A percentile compares a stretch with the other conserved stretches of the same genome.
Evolutionary conservation across 2,888 invertebrate genomes (phyloP).

Genomic region (Ptilodon capucinus): DNA sequence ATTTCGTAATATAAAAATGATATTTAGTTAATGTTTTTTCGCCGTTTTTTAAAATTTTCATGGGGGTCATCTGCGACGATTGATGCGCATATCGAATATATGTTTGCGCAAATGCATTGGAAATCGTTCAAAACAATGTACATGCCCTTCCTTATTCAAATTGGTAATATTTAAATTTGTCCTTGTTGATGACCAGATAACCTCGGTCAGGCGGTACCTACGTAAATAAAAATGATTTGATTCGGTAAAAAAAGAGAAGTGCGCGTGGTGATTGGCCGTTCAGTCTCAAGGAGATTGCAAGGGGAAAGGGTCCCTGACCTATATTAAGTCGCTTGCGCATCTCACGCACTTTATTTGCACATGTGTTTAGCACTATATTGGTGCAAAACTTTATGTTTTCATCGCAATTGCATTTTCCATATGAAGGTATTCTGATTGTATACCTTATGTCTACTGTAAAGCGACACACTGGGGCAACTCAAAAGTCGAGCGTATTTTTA

Average conservation of each 20-base stretch:
- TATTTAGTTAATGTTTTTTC: neutral
- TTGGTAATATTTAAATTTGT: conserved; percentile 55
- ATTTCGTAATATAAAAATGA: no score
- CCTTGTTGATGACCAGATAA: conserved; percentile 73
- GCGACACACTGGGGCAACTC: no score
- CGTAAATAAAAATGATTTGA: conserved; percentile 80
- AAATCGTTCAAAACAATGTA: conserved; percentile 22
- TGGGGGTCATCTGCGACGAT: neutral
- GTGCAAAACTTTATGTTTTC: neutral
- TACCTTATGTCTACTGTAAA: no score
- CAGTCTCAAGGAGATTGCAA: conserved; percentile 75
- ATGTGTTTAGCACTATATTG: conserved; percentile 36
- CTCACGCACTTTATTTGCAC: conserved; percentile 37
- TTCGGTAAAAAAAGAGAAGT: conserved; percentile 69
- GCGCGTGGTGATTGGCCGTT: conserved; percentile 74
- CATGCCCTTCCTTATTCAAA: conserved; percentile 40
- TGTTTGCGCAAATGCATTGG: conserved; percentile 8
- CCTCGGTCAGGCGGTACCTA: conserved; percentile 65
- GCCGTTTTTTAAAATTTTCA: neutral
- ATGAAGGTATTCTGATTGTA: no score
- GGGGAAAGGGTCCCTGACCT: conserved; percentile 78
- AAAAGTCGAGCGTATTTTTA: no score
- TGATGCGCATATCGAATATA: neutral
- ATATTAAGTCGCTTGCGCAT: conserved; percentile 52
- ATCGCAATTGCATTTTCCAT: no score